These are phyloP conservation scores for Hydropsyche betteni DNA, from an alignment of 2,888 invertebrate species.

Conservation along the genomic window DNA sequence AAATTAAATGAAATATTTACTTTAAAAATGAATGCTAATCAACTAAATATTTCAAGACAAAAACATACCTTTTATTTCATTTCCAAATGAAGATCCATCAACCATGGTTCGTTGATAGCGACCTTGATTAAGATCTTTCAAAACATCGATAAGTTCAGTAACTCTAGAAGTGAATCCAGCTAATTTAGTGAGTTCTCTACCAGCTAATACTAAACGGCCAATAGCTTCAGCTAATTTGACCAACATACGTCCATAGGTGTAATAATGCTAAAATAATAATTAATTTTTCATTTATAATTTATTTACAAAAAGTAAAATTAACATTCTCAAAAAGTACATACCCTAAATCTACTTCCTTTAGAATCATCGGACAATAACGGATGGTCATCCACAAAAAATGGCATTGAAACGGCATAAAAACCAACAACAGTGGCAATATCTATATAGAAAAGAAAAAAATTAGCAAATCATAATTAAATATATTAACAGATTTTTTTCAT, in stretches of 20 bases:
- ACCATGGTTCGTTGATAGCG: slow-evolving; percentile 72
- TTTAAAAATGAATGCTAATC: background rate
- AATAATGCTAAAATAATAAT: slow-evolving; percentile 76
- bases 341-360: slow-evolving; percentile 83
- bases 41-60: background rate
- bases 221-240: slow-evolving; percentile 97
- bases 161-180: slow-evolving; percentile 95
- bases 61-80: slow-evolving; percentile 13
- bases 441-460: slow-evolving; percentile 57
- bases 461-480: background rate
- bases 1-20: slow-evolving; percentile 37
- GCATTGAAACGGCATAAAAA: slow-evolving; percentile 93
- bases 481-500: background rate
- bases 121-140: slow-evolving; percentile 84
- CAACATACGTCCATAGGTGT: slow-evolving; percentile 96
- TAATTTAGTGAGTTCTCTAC: slow-evolving; percentile 91
- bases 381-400: slow-evolving; percentile 85
- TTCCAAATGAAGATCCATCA: slow-evolving; percentile 55
- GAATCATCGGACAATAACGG: slow-evolving; percentile 71
- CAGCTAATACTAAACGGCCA: slow-evolving; percentile 93
- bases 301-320: too few species aligned
- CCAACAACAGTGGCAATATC: slow-evolving; percentile 96
- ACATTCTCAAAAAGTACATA: slow-evolving; percentile 54
- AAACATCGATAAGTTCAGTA: slow-evolving; percentile 85
- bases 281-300: slow-evolving; percentile 10